A percentile compares a stretch with the other conserved stretches of the same genome.
These are phyloP conservation scores for Henricia sp. DNA, from an alignment of 53 echinoderm and acorn worm species.

Conservation along the genomic window DNA sequence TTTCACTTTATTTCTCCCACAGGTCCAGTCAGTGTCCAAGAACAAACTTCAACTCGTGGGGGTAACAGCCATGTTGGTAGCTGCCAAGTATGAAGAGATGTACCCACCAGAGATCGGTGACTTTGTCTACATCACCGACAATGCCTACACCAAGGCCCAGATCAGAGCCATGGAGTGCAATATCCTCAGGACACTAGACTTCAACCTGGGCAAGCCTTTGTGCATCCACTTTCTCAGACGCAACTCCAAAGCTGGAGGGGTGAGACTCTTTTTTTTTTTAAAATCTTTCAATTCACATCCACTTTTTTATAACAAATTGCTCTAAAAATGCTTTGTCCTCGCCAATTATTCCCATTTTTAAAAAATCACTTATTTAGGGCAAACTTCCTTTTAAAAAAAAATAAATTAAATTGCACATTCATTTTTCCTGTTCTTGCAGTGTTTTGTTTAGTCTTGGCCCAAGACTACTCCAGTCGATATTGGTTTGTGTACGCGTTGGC, in stretches of 20 bases:
- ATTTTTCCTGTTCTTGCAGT: too few species aligned
- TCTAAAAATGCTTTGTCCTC: background rate
- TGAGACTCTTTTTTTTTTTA: conserved; percentile 30
- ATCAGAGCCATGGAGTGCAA: conserved; percentile 82
- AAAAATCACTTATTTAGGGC: too few species aligned
- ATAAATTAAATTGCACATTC: too few species aligned
- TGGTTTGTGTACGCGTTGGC: too few species aligned
- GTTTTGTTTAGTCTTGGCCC: too few species aligned
- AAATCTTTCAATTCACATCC: background rate
- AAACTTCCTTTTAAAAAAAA: too few species aligned
- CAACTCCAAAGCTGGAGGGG: conserved; percentile 95
- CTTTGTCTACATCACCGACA: conserved; percentile 96
- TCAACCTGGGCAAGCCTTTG: conserved; percentile 85
- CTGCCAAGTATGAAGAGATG: conserved; percentile 98
- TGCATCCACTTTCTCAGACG: conserved; percentile 94
- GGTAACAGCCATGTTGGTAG: conserved; percentile 94
- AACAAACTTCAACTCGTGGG: conserved; percentile 93
- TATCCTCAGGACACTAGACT: conserved; percentile 72
- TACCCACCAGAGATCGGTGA: conserved; percentile 95
- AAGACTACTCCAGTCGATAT: too few species aligned
- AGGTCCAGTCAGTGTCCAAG: conserved; percentile 85
- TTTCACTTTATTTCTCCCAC: background rate
- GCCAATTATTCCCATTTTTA: conserved; percentile 6
- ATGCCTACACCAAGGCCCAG: conserved; percentile 91
- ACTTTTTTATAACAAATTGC: background rate